phyloP scores from a whole-genome alignment of 2,113 vertebrate genomes.

The Burhinus oedicnemus region DNA sequence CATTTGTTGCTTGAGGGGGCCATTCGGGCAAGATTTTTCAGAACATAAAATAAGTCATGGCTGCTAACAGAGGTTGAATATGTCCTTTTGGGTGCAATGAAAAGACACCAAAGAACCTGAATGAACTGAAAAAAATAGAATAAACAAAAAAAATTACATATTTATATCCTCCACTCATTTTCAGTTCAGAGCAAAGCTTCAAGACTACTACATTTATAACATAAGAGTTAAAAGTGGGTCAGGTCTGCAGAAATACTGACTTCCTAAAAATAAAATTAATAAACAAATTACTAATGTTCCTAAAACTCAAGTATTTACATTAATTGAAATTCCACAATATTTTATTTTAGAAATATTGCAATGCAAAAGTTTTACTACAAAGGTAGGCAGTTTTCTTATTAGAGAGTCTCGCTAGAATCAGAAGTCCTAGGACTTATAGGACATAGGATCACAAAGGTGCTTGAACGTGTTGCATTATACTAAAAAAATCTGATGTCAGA shows the following conservation, averaged over 20 bases:
- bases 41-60: neutral
- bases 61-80: neutral
- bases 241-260: neutral
- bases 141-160: no score
- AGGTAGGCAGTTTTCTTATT: neutral
- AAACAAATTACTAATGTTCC: neutral
- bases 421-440: neutral
- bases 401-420: neutral
- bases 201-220: neutral
- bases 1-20: neutral
- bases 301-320: neutral
- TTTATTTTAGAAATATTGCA: neutral
- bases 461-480: neutral
- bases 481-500: neutral
- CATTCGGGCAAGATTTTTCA: neutral
- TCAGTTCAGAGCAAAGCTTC: neutral
- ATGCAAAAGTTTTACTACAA: neutral
- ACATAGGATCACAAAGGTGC: neutral
- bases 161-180: neutral
- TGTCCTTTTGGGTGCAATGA: neutral
- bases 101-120: neutral
- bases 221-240: neutral
- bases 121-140: neutral
- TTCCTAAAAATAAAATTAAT: neutral
- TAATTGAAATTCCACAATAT: neutral